These are phyloP conservation scores for Rhinogobius similis DNA, from an alignment of 2,113 vertebrate species.

Conservation along the genomic window DNA sequence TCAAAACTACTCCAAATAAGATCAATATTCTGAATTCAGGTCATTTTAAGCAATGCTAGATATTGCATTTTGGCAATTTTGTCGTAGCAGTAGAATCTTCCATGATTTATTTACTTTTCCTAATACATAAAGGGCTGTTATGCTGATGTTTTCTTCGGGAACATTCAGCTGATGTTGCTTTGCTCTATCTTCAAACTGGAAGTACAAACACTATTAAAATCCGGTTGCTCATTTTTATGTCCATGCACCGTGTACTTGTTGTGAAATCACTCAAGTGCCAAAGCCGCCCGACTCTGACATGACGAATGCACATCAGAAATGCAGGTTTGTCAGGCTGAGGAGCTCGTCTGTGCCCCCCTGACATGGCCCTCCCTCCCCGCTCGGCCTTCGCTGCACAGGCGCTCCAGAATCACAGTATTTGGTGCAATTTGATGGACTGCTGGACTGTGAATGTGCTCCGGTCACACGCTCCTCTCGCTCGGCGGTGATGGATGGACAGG, in stretches of 20 bases:
- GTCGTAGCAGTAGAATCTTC: too few species aligned
- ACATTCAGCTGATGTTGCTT: neutral
- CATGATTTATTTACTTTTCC: too few species aligned
- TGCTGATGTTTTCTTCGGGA: neutral
- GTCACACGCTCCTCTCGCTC: slow-evolving; percentile 63
- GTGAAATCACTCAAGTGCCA: slow-evolving; percentile 3
- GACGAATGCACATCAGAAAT: neutral
- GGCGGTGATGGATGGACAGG: slow-evolving; percentile 74
- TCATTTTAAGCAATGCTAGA: too few species aligned
- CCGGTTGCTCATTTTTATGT: neutral
- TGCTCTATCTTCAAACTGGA: neutral
- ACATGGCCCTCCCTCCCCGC: slow-evolving; percentile 17
- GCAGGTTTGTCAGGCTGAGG: slow-evolving; percentile 17
- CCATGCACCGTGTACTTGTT: neutral
- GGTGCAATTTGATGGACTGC: slow-evolving; percentile 79
- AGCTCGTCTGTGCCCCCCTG: slow-evolving; percentile 35
- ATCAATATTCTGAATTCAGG: too few species aligned
- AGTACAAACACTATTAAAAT: neutral
- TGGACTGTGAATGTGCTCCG: slow-evolving; percentile 78
- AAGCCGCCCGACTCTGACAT: neutral
- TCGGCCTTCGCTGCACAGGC: slow-evolving; percentile 12
- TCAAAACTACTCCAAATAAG: too few species aligned
- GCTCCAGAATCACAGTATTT: slow-evolving; percentile 71
- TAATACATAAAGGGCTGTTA: neutral
- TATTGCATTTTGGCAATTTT: too few species aligned